Evolutionary conservation across 2,888 invertebrate species (phyloP).

Genomic region (Aproaerema taeniolella): DNA sequence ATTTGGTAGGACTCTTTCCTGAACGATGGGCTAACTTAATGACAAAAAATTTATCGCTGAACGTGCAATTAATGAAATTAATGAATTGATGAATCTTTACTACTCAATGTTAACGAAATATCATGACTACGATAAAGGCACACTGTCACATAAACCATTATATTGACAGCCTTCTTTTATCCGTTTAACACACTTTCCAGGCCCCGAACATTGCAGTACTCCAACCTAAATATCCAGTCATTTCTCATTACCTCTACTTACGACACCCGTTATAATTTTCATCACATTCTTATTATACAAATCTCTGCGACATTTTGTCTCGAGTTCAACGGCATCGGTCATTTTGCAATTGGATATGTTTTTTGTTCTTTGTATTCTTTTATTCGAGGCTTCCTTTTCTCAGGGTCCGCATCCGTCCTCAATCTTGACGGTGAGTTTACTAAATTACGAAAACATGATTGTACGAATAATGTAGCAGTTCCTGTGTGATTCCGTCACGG

Average conservation of each 20-base stretch:
- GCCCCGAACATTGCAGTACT: neutral
- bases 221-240: slow-evolving; percentile 1
- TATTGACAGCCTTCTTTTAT: no score
- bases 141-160: no score
- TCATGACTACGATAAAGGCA: no score
- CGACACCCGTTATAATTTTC: slow-evolving; percentile 13
- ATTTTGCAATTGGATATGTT: slow-evolving; percentile 17
- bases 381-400: slow-evolving; percentile 37
- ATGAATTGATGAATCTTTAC: no score
- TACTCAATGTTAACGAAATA: no score
- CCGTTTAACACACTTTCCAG: neutral
- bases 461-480: no score
- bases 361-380: slow-evolving; percentile 29
- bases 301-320: slow-evolving; percentile 6
- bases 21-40: no score
- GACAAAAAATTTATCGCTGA: no score
- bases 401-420: slow-evolving; percentile 15
- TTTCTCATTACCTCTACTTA: neutral
- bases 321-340: slow-evolving; percentile 27
- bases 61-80: no score
- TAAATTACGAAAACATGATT: slow-evolving; percentile 7
- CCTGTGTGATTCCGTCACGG: no score
- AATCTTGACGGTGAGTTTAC: slow-evolving; percentile 7
- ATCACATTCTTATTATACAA: neutral
- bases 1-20: no score